Percentiles rank a stretch among this genome's conserved stretches.
Evolutionary conservation across 2,113 vertebrate genomes (phyloP).

Genomic region (Equus przewalskii): DNA sequence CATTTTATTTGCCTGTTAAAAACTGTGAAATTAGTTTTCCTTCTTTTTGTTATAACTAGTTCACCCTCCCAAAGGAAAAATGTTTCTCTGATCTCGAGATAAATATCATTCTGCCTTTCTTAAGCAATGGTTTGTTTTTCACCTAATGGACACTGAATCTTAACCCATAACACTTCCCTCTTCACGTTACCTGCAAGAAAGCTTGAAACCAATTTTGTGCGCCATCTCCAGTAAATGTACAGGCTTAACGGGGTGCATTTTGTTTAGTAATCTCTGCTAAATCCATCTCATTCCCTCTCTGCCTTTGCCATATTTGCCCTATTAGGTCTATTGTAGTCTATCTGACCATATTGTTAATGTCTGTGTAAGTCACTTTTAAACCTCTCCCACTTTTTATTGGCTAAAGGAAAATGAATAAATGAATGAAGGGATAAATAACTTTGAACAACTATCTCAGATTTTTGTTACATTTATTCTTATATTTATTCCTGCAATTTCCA

Average conservation of each 20-base stretch:
- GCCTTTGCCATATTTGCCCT: neutral
- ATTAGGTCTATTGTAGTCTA: neutral
- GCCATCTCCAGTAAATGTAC: neutral
- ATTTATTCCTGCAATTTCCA: neutral
- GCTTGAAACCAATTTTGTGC: neutral
- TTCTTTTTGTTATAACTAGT: neutral
- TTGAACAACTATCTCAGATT: neutral
- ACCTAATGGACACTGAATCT: neutral
- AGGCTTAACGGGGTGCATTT: neutral
- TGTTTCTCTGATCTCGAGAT: neutral
- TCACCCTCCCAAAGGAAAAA: neutral
- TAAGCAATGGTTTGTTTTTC: neutral
- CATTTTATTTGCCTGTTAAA: neutral
- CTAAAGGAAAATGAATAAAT: neutral
- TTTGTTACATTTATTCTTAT: neutral
- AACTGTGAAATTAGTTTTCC: slow-evolving; percentile 4
- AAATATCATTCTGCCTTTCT: neutral
- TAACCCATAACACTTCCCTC: neutral
- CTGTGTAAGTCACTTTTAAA: neutral
- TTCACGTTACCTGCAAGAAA: neutral
- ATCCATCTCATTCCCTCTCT: neutral
- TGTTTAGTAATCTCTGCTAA: neutral
- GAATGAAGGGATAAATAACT: slow-evolving; percentile 6
- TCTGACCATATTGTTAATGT: neutral
- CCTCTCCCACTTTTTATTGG: neutral